phyloP scores from a whole-genome alignment of 2,888 invertebrate genomes.

The Caenorhabditis wallacei region DNA sequence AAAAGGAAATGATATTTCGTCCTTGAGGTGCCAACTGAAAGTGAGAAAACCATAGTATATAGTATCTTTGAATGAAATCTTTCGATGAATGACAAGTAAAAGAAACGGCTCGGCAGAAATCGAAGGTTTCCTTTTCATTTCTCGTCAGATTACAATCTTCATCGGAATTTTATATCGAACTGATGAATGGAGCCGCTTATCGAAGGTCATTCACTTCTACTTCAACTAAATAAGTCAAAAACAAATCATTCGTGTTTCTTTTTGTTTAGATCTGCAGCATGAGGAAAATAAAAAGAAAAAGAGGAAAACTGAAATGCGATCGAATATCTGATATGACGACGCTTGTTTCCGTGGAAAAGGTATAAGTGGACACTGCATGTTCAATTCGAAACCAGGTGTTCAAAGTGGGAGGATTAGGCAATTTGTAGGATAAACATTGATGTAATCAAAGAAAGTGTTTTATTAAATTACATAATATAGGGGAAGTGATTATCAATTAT shows the following conservation, averaged over 20 bases:
- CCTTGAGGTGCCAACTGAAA: conserved; percentile 46
- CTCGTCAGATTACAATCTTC: conserved; percentile 31
- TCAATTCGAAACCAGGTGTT: conserved; percentile 52
- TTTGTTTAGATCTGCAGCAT: conserved; percentile 45
- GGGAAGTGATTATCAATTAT: conserved; percentile 28
- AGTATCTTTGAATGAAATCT: conserved; percentile 41
- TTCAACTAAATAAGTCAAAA: conserved; percentile 6
- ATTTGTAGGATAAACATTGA: conserved; percentile 46
- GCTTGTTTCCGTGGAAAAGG: conserved; percentile 43
- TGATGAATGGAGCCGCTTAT: conserved; percentile 40
- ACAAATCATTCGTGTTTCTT: conserved; percentile 51
- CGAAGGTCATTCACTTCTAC: conserved; percentile 42
- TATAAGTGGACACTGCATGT: neutral
- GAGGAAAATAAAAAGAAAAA: conserved; percentile 7
- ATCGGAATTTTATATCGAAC: conserved; percentile 23
- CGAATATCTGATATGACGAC: conserved; percentile 56
- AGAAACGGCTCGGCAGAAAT: conserved; percentile 40
- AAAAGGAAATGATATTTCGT: conserved; percentile 43
- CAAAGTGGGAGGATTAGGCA: conserved; percentile 48
- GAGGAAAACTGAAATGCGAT: conserved; percentile 61
- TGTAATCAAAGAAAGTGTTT: conserved; percentile 22
- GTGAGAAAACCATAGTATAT: conserved; percentile 32
- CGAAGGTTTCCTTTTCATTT: conserved; percentile 24
- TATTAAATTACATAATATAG: neutral
- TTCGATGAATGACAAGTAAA: conserved; percentile 8